A percentile compares a stretch with the other conserved stretches of the same genome.
phyloP scores from a whole-genome alignment of 1,140 invertebrate species.

The Bicyclus anynana region DNA sequence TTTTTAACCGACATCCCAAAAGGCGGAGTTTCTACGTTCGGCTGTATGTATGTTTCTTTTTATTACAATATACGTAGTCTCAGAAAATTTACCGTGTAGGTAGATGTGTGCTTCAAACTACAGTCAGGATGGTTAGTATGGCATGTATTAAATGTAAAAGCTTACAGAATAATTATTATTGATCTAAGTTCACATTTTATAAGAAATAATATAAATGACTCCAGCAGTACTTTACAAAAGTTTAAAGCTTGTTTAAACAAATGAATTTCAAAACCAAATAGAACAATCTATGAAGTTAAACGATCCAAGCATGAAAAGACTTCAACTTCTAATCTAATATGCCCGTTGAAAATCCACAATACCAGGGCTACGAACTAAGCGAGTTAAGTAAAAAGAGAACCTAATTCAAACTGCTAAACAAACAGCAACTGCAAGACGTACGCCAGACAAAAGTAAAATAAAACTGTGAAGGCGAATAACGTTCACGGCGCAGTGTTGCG shows the following conservation, averaged over 20 bases:
- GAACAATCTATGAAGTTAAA: background rate
- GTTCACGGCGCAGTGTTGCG: constrained; percentile 36
- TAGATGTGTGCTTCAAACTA: too few relatives aligned
- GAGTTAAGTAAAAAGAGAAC: constrained; percentile 41
- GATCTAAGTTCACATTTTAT: too few relatives aligned
- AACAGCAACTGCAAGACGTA: constrained; percentile 61
- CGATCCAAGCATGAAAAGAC: background rate
- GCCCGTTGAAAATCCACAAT: background rate
- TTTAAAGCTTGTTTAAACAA: background rate
- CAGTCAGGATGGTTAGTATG: too few relatives aligned
- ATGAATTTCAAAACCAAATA: background rate
- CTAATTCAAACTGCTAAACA: constrained; percentile 65
- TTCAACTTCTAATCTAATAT: constrained; percentile 11
- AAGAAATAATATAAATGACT: too few relatives aligned
- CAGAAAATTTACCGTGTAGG: too few relatives aligned
- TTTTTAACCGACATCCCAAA: too few relatives aligned
- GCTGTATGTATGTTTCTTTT: too few relatives aligned
- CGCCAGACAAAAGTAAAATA: constrained; percentile 71
- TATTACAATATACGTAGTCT: too few relatives aligned
- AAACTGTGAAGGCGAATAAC: constrained; percentile 56
- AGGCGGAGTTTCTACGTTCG: too few relatives aligned
- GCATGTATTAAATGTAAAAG: too few relatives aligned
- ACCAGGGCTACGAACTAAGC: constrained; percentile 6
- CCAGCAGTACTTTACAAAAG: too few relatives aligned
- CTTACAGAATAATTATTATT: too few relatives aligned